phyloP scores from a whole-genome alignment of 2,113 vertebrate species.

The Catharus minimus region DNA sequence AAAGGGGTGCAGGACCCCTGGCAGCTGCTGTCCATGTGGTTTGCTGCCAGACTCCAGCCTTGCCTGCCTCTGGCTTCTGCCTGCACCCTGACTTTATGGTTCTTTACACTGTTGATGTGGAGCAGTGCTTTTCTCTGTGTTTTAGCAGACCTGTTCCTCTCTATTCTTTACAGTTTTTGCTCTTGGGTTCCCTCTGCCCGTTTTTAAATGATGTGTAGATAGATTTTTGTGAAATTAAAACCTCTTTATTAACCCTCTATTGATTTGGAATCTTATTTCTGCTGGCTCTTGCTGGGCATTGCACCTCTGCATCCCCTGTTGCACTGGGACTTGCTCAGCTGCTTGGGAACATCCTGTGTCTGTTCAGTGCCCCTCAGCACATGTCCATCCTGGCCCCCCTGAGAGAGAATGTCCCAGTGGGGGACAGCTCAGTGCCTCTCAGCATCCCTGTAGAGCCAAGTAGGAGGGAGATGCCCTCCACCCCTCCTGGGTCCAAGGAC shows the following conservation, averaged over 20 bases:
- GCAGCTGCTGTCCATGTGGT: not conserved
- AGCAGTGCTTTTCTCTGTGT: slow-evolving; percentile 80
- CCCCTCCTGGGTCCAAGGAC: not conserved
- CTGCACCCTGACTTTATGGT: slow-evolving; percentile 51
- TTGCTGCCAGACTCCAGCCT: not conserved
- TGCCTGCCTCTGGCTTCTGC: not conserved
- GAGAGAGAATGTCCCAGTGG: fast-evolving
- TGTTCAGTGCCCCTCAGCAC: fast-evolving
- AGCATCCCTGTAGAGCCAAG: not conserved
- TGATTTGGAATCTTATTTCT: slow-evolving; percentile 53
- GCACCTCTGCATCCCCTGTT: fast-evolving
- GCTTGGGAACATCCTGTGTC: not conserved
- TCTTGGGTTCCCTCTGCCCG: slow-evolving; percentile 50
- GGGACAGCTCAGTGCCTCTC: not conserved
- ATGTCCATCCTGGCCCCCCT: fast-evolving
- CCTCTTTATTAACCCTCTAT: slow-evolving; percentile 75
- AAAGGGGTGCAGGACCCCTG: not conserved
- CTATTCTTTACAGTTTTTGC: slow-evolving; percentile 61
- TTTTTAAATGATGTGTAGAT: slow-evolving; percentile 79
- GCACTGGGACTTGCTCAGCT: fast-evolving
- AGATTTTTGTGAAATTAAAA: slow-evolving; percentile 77
- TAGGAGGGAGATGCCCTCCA: not conserved
- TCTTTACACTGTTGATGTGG: slow-evolving; percentile 64
- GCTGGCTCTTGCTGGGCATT: not conserved
- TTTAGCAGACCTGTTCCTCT: slow-evolving; percentile 82